phyloP scores from a whole-genome alignment of 2,113 vertebrate genomes.

The Zosterops pallidus region DNA sequence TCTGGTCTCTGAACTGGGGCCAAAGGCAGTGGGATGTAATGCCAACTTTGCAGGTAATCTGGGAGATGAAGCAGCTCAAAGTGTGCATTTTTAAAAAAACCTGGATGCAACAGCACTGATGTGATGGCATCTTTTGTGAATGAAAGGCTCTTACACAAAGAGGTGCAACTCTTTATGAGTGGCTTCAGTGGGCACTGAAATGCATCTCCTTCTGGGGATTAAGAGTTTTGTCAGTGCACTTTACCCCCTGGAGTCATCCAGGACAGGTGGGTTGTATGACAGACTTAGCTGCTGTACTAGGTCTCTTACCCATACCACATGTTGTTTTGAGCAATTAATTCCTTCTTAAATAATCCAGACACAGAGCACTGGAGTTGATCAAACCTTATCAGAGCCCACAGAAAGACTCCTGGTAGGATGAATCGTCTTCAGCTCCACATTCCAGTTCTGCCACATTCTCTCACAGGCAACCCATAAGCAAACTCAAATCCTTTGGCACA shows the following conservation, averaged over 20 bases:
- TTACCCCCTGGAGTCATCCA: neutral
- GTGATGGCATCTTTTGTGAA: neutral
- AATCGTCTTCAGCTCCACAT: neutral
- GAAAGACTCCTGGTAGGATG: neutral
- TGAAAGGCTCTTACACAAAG: neutral
- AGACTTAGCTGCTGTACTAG: neutral
- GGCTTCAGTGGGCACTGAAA: neutral
- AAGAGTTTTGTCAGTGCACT: neutral
- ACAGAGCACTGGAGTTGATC: neutral
- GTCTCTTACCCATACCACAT: neutral
- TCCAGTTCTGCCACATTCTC: neutral
- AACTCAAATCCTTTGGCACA: neutral
- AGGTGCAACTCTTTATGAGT: neutral
- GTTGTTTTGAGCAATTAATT: neutral
- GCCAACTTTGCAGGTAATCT: conserved; percentile 17
- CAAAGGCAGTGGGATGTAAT: neutral
- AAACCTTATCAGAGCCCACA: neutral
- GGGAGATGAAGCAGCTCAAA: neutral
- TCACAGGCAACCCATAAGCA: neutral
- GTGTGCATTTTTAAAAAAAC: neutral
- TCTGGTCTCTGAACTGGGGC: conserved; percentile 42
- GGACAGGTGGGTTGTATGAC: neutral
- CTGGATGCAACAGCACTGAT: neutral
- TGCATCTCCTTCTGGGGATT: neutral
- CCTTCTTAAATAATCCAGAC: neutral